Conservation (phyloP, 2,797 vertebrate genomes). For the Otus scops region DNA sequence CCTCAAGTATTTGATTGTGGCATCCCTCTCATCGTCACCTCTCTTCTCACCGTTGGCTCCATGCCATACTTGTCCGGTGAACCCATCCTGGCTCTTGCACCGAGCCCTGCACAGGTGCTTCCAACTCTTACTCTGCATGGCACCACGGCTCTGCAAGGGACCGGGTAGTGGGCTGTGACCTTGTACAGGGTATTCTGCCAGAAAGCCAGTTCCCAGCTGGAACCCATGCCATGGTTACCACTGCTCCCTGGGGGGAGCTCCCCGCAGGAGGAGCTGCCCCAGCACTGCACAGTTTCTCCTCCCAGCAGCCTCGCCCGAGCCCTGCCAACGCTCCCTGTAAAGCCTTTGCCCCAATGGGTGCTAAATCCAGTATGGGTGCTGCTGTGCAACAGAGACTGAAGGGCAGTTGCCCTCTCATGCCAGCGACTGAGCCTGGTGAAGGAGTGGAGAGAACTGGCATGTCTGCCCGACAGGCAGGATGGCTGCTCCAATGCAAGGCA, state of each 20-base stretch:
- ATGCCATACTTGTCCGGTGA: rapidly evolving
- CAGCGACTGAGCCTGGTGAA: background rate
- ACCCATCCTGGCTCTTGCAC: background rate
- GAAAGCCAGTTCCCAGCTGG: background rate
- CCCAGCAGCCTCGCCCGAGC: background rate
- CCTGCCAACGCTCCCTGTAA: background rate
- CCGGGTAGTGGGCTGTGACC: background rate
- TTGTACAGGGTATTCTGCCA: background rate
- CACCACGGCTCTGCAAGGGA: background rate
- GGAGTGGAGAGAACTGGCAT: background rate
- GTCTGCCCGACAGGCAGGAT: background rate
- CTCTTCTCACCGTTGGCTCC: background rate
- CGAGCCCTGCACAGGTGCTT: background rate
- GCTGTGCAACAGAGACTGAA: background rate
- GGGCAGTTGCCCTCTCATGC: background rate
- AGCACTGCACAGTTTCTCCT: background rate
- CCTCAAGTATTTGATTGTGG: background rate
- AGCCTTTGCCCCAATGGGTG: background rate
- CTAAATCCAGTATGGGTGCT: background rate
- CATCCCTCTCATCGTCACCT: background rate
- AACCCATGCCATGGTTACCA: background rate
- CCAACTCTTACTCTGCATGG: background rate
- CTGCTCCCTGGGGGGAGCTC: background rate
- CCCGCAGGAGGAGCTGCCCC: background rate
- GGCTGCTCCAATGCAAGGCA: background rate